phyloP scores from a whole-genome alignment of 2,888 invertebrate genomes.

The Patella pellucida region DNA sequence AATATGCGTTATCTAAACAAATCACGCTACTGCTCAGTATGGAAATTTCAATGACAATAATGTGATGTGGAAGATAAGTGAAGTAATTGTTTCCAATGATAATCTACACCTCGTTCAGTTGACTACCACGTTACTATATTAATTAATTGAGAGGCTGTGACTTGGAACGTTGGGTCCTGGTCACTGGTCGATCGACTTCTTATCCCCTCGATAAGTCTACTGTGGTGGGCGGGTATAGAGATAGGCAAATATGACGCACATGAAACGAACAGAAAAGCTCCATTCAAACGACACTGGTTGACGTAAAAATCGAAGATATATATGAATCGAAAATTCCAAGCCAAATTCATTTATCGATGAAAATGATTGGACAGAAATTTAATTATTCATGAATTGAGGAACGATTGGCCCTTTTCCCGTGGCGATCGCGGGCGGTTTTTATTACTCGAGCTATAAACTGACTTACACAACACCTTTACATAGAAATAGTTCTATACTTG shows the following conservation, averaged over 20 bases:
- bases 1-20: too few species aligned
- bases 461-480: background rate
- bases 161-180: too few species aligned
- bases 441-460: background rate
- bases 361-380: conserved; percentile 27
- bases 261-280: background rate
- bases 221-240: background rate
- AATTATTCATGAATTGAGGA: conserved; percentile 26
- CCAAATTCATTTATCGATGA: conserved; percentile 19
- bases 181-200: too few species aligned
- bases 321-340: background rate
- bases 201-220: too few species aligned
- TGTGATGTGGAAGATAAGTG: too few species aligned
- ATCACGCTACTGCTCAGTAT: too few species aligned
- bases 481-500: background rate
- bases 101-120: too few species aligned
- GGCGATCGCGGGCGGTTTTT: background rate
- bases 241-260: background rate
- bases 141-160: too few species aligned
- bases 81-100: too few species aligned
- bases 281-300: background rate
- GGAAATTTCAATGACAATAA: too few species aligned
- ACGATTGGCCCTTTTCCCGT: background rate
- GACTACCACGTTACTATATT: too few species aligned
- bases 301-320: conserved; percentile 1